Base-by-base conservation (phyloP, 1,140 invertebrate genomes). In the Babylonia areolata region DNA sequence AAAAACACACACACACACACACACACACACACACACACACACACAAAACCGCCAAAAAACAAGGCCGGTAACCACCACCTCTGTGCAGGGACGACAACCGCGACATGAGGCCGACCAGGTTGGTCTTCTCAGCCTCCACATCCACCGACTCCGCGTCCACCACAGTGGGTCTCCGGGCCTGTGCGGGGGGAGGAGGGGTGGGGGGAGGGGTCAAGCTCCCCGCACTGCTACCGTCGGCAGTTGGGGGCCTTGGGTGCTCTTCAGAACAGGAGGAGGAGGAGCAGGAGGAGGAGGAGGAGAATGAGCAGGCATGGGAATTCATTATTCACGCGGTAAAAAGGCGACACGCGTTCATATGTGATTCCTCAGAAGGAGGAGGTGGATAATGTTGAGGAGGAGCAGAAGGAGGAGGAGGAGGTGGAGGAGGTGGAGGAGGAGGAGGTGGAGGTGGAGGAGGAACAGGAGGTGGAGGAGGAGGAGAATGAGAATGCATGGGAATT, bases 91-190 rank as follows among this genome's bases (percentile, higher is more conserved):
- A 54, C 3, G 78, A 80, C 46, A 80, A 80, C 11, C 78, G 78
- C 46, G 78, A 80, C 78, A 80, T 80, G 78, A 80, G 78, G 28
- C 78, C 46, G 17, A 58, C 42, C 42, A 80, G 23, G 9, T 80
- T 54, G 40, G 78, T 37, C 46, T 80, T 51, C 78, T 80, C 78
- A 1, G 40, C 28, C 42, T 51, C 78, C 3, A n/a, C 46, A 9
- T 80, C 78, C 42, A 54, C 78, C 17, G 42, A 6, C 35, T 71
- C 69, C 69, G 71, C 23, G n/a, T 73, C 71, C 31, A 73, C 71
- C 33, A 79, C 77, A 5, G 42, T 80, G 78, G 78, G 40, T 20
- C 42, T 6, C 0, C 42, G 78, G 12, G 46, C 12, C 31, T 35
- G 23, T 42, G 35, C 78, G n/a, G 78, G 78, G 33, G 37, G 33